Evolutionary conservation across 2,797 vertebrate genomes (phyloP).

Genomic region (Coregonus sp.): DNA sequence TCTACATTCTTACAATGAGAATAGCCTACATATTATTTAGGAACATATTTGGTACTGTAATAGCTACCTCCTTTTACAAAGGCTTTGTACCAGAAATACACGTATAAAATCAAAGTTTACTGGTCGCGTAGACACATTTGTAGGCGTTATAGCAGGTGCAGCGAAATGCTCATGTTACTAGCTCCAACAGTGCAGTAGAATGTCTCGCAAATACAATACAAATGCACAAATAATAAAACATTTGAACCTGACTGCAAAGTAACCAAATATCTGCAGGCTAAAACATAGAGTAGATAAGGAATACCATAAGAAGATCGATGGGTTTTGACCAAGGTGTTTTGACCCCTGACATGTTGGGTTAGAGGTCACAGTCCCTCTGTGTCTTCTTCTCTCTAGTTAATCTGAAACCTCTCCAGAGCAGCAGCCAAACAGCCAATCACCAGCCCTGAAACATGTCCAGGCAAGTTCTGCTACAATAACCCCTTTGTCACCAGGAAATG

Average conservation of each 20-base stretch:
- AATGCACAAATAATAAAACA: not conserved
- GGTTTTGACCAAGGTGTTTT: not conserved
- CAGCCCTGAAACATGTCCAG: conserved; percentile 38
- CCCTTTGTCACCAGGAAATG: conserved; percentile 38
- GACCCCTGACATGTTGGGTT: not conserved
- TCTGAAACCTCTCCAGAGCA: conserved; percentile 22
- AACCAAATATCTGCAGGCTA: not conserved
- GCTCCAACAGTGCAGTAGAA: too few relatives aligned
- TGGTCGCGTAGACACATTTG: too few relatives aligned
- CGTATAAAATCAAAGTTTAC: too few relatives aligned
- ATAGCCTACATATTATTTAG: too few relatives aligned
- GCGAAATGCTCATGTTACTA: too few relatives aligned
- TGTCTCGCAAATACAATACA: not conserved
- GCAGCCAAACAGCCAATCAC: conserved; percentile 37
- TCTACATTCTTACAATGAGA: too few relatives aligned
- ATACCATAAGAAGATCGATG: not conserved
- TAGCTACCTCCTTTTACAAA: too few relatives aligned
- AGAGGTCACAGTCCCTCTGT: not conserved
- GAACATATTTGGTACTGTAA: too few relatives aligned
- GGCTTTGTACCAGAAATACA: too few relatives aligned
- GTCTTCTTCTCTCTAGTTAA: not conserved
- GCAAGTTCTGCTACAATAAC: conserved; percentile 38
- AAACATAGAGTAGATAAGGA: not conserved
- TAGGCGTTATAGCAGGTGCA: too few relatives aligned
- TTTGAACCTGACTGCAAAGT: not conserved